Conservation (phyloP, 2,888 invertebrate genomes). For the Diabrotica balteata region DNA sequence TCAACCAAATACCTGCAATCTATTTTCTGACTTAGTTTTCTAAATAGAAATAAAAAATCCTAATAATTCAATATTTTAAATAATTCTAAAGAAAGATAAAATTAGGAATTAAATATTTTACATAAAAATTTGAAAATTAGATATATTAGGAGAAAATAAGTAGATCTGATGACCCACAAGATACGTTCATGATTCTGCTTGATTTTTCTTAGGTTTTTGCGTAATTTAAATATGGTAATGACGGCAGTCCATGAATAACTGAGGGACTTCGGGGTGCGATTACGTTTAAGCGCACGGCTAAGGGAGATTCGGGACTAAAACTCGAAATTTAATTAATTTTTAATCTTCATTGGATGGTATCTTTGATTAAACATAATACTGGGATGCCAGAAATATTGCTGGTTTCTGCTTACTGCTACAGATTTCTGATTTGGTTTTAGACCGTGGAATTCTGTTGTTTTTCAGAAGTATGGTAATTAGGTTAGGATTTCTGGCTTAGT, state of each 20-base stretch:
- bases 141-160: too few relatives aligned
- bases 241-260: constrained; percentile 18
- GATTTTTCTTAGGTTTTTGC: constrained; percentile 20
- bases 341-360: constrained; percentile 21
- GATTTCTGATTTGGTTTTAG: neutral
- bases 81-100: too few relatives aligned
- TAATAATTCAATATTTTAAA: too few relatives aligned
- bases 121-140: too few relatives aligned
- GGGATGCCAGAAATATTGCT: neutral
- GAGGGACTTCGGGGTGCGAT: constrained; percentile 17
- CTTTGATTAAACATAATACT: constrained; percentile 25
- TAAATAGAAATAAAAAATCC: too few relatives aligned
- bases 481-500: too few relatives aligned
- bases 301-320: constrained; percentile 12
- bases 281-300: constrained; percentile 16
- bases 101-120: too few relatives aligned
- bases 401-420: neutral
- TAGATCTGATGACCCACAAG: neutral
- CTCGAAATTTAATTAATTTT: constrained; percentile 24
- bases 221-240: constrained; percentile 30
- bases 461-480: too few relatives aligned
- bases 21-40: too few relatives aligned
- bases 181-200: neutral
- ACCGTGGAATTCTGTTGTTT: too few relatives aligned
- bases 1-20: too few relatives aligned